phyloP scores from a whole-genome alignment of 2,797 vertebrate genomes.

The Sebastes jordani region DNA sequence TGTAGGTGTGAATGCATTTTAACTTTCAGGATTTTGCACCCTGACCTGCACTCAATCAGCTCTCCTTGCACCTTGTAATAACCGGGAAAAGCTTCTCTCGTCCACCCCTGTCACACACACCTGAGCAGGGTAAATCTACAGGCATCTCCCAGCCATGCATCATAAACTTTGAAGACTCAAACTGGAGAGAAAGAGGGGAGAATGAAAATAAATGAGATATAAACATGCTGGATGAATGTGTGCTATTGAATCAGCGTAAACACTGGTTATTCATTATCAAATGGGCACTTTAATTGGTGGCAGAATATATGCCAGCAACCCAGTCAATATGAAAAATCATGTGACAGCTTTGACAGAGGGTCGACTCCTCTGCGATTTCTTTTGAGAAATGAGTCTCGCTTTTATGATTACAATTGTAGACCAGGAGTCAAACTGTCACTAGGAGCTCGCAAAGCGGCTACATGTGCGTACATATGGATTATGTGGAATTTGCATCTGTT shows the following conservation, averaged over 20 bases:
- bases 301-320: constrained; percentile 22
- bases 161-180: constrained; percentile 59
- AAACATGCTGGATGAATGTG: constrained; percentile 55
- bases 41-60: constrained; percentile 12
- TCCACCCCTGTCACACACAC: constrained; percentile 13
- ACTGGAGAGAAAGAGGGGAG: constrained; percentile 36
- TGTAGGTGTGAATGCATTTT: background rate
- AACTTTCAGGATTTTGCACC: constrained; percentile 9
- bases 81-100: constrained; percentile 17
- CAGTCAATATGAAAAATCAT: constrained; percentile 25
- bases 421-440: constrained; percentile 39
- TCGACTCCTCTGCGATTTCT: constrained; percentile 33
- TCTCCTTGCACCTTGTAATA: constrained; percentile 7
- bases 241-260: constrained; percentile 53
- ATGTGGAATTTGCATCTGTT: constrained; percentile 63
- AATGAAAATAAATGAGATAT: constrained; percentile 65
- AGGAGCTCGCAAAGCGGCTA: constrained; percentile 16
- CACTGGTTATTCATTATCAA: constrained; percentile 60
- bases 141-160: constrained; percentile 47
- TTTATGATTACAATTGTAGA: constrained; percentile 36
- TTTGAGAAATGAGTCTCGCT: constrained; percentile 37
- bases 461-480: constrained; percentile 42
- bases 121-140: constrained; percentile 42
- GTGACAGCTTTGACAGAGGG: constrained; percentile 44
- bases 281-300: constrained; percentile 60